Evolutionary conservation across 2,113 vertebrate genomes (phyloP).

Genomic region (Vulpes vulpes): DNA sequence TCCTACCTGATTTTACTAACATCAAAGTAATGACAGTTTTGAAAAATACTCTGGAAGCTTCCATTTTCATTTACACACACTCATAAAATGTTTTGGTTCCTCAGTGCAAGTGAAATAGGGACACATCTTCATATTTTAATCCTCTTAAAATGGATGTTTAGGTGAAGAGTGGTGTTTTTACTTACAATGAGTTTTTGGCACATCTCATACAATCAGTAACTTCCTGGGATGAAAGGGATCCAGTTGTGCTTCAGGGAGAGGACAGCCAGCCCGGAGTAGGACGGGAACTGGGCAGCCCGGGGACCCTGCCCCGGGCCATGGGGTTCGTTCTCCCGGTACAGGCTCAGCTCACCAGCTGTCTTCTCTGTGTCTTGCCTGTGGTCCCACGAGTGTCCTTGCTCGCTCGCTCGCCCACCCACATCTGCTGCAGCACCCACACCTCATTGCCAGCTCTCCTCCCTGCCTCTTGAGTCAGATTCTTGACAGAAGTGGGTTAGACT

Average conservation of each 20-base stretch:
- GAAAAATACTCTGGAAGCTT: background rate
- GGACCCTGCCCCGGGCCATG: background rate
- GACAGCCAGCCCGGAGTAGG: background rate
- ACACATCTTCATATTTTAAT: background rate
- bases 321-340: rapidly evolving
- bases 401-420: background rate
- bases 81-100: background rate
- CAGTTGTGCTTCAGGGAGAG: background rate
- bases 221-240: background rate
- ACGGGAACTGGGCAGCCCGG: background rate
- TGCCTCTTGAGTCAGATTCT: background rate
- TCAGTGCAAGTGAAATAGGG: background rate
- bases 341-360: background rate
- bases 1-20: background rate
- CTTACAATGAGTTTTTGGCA: background rate
- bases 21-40: background rate
- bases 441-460: background rate
- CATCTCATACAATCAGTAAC: background rate
- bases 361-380: no score
- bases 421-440: background rate
- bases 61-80: background rate
- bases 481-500: background rate
- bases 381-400: no score
- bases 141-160: background rate
- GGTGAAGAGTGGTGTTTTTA: background rate